Percentiles rank a stretch among this genome's conserved stretches.
phyloP scores from a whole-genome alignment of 2,797 vertebrate genomes.

The Dryobates pubescens region DNA sequence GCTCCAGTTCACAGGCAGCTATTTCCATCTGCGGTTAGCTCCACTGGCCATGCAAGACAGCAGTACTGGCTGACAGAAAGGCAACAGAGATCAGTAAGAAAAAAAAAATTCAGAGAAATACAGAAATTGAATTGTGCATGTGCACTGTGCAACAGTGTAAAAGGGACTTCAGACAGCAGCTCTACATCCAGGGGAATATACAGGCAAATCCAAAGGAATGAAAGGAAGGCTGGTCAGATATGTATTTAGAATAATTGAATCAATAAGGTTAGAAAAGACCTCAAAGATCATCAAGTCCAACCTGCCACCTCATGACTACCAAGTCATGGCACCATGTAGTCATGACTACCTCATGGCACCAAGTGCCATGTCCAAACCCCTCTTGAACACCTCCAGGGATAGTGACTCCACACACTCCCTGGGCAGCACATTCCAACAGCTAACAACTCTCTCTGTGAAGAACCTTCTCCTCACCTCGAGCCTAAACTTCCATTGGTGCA shows the following conservation, averaged over 20 bases:
- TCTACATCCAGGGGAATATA: background rate
- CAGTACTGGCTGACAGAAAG: background rate
- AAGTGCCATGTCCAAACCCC: no score
- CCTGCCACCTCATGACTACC: no score
- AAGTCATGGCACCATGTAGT: no score
- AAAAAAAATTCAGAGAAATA: background rate
- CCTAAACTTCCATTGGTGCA: no score
- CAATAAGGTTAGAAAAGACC: no score
- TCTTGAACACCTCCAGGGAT: no score
- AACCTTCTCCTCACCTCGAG: no score
- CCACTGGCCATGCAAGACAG: background rate
- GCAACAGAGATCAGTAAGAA: background rate
- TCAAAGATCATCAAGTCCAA: no score
- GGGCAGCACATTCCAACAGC: no score
- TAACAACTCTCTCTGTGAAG: no score
- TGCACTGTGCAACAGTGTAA: background rate
- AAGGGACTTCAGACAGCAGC: background rate
- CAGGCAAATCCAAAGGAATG: background rate
- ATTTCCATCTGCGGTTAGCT: background rate
- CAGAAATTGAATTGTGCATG: background rate
- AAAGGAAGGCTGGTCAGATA: background rate
- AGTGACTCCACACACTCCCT: no score
- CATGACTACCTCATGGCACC: no score
- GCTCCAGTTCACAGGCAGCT: background rate
- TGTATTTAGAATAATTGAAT: background rate